Conservation (phyloP, 2,797 vertebrate genomes). For the Sphenopsis melanotis region DNA sequence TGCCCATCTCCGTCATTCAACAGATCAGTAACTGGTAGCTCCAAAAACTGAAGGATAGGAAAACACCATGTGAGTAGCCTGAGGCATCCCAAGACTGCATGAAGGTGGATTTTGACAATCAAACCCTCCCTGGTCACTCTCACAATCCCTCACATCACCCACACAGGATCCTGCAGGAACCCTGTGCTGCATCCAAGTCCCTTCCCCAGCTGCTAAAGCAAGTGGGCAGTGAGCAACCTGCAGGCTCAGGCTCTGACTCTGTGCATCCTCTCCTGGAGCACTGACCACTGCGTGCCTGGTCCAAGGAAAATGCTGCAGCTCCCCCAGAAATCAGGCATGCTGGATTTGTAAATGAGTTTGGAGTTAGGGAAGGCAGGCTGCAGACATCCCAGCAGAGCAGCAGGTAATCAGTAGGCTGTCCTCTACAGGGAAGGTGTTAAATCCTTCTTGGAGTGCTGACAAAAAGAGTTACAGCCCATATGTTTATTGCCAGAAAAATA, state of each 20-base stretch:
- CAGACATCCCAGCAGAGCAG: constrained; percentile 38
- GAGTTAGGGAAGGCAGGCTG: constrained; percentile 7
- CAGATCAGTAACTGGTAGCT: neutral
- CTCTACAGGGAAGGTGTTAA: constrained; percentile 34
- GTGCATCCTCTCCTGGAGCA: neutral
- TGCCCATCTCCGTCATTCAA: neutral
- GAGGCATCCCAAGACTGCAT: neutral
- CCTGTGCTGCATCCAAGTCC: neutral
- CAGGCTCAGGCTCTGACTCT: neutral
- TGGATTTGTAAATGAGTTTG: constrained; percentile 16
- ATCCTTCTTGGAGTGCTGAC: constrained; percentile 59
- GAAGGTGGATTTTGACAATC: neutral
- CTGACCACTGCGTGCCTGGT: fast-evolving
- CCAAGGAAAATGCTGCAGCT: neutral
- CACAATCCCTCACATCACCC: neutral
- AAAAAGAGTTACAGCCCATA: constrained; percentile 41
- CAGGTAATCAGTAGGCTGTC: constrained; percentile 44
- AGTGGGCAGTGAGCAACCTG: neutral
- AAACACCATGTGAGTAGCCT: neutral
- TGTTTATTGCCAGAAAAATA: constrained; percentile 48
- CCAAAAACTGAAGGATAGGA: neutral
- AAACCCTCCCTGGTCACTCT: neutral
- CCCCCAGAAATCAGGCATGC: neutral
- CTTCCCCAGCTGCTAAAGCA: neutral
- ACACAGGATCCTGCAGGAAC: neutral